phyloP scores from a whole-genome alignment of 64 coral and sea anemone genomes.

The Catalaphyllia jardinei region DNA sequence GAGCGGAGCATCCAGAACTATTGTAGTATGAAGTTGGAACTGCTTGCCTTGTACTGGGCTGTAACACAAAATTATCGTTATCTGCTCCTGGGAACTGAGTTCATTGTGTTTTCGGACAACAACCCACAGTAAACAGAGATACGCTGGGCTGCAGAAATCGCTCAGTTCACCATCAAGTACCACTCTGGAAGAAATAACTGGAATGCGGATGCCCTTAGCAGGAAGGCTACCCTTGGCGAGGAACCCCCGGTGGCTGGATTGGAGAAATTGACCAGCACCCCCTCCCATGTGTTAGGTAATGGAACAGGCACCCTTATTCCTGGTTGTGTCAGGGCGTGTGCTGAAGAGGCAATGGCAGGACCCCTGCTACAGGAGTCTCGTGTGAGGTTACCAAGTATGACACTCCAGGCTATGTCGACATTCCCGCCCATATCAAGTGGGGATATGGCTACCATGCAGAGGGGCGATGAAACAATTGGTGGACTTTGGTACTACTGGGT shows the following conservation, averaged over 20 bases:
- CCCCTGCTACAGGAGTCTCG: too few relatives aligned
- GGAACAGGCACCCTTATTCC: background rate
- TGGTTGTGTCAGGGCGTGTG: too few relatives aligned
- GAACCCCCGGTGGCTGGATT: slow-evolving; percentile 17
- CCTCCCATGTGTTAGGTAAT: background rate
- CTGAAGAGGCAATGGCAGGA: too few relatives aligned
- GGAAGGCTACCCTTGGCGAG: slow-evolving; percentile 18
- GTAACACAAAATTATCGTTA: slow-evolving; percentile 42
- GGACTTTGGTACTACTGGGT: slow-evolving; percentile 61
- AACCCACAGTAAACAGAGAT: slow-evolving; percentile 26
- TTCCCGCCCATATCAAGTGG: slow-evolving; percentile 36
- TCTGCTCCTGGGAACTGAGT: too few relatives aligned
- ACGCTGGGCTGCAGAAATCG: slow-evolving; percentile 32
- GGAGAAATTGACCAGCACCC: slow-evolving; percentile 1
- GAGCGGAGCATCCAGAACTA: slow-evolving; percentile 54
- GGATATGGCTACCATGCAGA: too few relatives aligned
- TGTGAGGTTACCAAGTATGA: too few relatives aligned
- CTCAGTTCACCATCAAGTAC: slow-evolving; percentile 49
- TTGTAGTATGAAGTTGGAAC: slow-evolving; percentile 43
- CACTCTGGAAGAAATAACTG: slow-evolving; percentile 12
- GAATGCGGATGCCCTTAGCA: too few relatives aligned
- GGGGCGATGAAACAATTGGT: slow-evolving; percentile 22
- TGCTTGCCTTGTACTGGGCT: slow-evolving; percentile 53
- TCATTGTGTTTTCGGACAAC: background rate
- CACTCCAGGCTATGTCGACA: slow-evolving; percentile 40